phyloP scores from a whole-genome alignment of 2,888 invertebrate species.

The Eumacrocentrus americanus region DNA sequence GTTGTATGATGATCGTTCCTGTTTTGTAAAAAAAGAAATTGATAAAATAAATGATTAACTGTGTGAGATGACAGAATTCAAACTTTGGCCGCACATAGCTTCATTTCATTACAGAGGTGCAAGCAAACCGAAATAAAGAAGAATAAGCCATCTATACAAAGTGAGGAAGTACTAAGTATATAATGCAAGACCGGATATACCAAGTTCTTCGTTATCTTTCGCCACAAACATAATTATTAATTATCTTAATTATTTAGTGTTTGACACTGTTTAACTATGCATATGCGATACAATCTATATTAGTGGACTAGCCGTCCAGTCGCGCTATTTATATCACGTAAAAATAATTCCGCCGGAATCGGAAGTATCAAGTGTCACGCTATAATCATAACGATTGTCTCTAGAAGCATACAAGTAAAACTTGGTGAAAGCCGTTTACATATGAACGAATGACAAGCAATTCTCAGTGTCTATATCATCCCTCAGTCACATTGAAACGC shows the following conservation, averaged over 20 bases:
- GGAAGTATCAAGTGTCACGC: slow-evolving; percentile 18
- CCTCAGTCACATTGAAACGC: not conserved
- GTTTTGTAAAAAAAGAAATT: not conserved
- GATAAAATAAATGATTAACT: not conserved
- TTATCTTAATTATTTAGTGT: not conserved
- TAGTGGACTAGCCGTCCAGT: not conserved
- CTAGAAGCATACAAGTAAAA: not conserved
- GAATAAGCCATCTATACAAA: slow-evolving; percentile 26
- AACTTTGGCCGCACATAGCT: not conserved
- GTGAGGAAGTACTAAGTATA: slow-evolving; percentile 38
- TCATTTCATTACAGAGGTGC: not conserved
- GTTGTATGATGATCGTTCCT: not conserved
- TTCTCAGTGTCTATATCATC: no score
- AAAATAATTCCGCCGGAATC: not conserved
- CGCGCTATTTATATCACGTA: slow-evolving; percentile 10
- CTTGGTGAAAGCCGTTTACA: slow-evolving; percentile 1
- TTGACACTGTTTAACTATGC: not conserved
- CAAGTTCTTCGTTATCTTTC: slow-evolving; percentile 11
- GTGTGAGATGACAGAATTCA: no score
- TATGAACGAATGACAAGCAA: not conserved
- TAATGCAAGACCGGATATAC: slow-evolving; percentile 30
- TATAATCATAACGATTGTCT: slow-evolving; percentile 8
- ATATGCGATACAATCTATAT: slow-evolving; percentile 1
- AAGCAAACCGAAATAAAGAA: slow-evolving; percentile 7
- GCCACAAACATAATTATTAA: not conserved